A percentile compares a stretch with the other conserved stretches of the same genome.
phyloP scores from a whole-genome alignment of 2,888 invertebrate species.

The Aphrophora alni region DNA sequence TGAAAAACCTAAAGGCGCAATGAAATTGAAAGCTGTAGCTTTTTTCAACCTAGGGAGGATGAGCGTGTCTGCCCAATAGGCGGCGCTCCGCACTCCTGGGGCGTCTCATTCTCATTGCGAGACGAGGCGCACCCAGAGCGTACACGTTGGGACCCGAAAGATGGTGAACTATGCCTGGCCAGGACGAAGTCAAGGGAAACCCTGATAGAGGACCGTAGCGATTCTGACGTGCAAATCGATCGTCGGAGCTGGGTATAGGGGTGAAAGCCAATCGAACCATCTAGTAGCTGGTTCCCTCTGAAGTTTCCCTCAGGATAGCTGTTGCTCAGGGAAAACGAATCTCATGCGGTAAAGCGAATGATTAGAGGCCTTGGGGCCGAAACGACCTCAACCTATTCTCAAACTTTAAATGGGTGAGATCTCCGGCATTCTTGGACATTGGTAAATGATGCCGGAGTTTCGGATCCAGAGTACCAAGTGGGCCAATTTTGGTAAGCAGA shows the following conservation, averaged over 20 bases:
- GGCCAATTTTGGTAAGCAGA: too few relatives aligned
- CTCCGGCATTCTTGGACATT: too few relatives aligned
- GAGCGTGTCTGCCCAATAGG: background rate
- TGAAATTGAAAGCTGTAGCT: slow-evolving; percentile 60
- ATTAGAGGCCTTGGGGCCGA: slow-evolving; percentile 74
- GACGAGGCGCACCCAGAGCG: background rate
- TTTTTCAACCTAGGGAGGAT: slow-evolving; percentile 51
- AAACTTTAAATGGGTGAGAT: too few relatives aligned
- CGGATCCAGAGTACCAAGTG: too few relatives aligned
- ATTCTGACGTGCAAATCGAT: slow-evolving; percentile 78
- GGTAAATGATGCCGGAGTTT: too few relatives aligned
- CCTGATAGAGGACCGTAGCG: slow-evolving; percentile 73
- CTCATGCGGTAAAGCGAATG: slow-evolving; percentile 78
- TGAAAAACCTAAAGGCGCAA: background rate
- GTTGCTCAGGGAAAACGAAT: slow-evolving; percentile 56
- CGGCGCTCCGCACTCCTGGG: slow-evolving; percentile 2
- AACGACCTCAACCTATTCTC: slow-evolving; percentile 71
- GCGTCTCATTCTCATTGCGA: slow-evolving; percentile 48
- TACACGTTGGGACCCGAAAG: slow-evolving; percentile 70
- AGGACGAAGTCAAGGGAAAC: slow-evolving; percentile 70
- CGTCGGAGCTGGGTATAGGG: slow-evolving; percentile 46
- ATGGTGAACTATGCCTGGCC: slow-evolving; percentile 76
- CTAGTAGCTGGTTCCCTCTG: slow-evolving; percentile 60
- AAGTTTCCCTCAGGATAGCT: slow-evolving; percentile 79
- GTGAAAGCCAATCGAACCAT: slow-evolving; percentile 45